phyloP scores from a whole-genome alignment of 2,888 invertebrate genomes.

The Pegoplata infirma region DNA sequence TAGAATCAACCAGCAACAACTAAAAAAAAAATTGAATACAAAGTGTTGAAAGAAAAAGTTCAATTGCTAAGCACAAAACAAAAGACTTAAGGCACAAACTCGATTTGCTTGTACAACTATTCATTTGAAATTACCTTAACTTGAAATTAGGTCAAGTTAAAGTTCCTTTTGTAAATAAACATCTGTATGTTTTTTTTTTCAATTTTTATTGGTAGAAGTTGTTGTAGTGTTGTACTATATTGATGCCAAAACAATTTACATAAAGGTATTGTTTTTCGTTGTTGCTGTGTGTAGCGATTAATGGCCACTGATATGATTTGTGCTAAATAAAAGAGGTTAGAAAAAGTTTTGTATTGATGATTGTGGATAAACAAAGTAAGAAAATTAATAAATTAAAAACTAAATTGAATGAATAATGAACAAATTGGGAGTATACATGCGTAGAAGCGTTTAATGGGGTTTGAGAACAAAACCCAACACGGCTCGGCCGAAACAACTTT shows the following conservation, averaged over 20 bases:
- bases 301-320: conserved; percentile 25
- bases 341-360: conserved; percentile 16
- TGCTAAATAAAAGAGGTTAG: conserved; percentile 33
- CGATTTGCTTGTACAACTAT: neutral
- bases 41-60: conserved; percentile 40
- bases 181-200: neutral
- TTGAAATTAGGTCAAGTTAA: conserved; percentile 49
- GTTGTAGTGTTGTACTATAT: conserved; percentile 8
- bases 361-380: neutral
- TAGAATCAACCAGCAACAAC: neutral
- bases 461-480: too few relatives aligned
- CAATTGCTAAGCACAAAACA: conserved; percentile 35
- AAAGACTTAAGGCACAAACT: conserved; percentile 55
- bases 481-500: too few relatives aligned
- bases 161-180: conserved; percentile 28
- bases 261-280: conserved; percentile 13
- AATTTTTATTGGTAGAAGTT: too few relatives aligned
- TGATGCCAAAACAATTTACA: conserved; percentile 50
- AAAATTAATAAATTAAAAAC: too few relatives aligned
- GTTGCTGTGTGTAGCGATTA: conserved; percentile 28
- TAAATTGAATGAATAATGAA: too few relatives aligned
- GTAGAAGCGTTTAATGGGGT: too few relatives aligned
- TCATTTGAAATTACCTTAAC: neutral
- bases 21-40: neutral
- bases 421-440: too few relatives aligned